A percentile compares a stretch with the other conserved stretches of the same genome.
Evolutionary conservation across 2,888 invertebrate species (phyloP).

Genomic region (Eupelmus urozonus): DNA sequence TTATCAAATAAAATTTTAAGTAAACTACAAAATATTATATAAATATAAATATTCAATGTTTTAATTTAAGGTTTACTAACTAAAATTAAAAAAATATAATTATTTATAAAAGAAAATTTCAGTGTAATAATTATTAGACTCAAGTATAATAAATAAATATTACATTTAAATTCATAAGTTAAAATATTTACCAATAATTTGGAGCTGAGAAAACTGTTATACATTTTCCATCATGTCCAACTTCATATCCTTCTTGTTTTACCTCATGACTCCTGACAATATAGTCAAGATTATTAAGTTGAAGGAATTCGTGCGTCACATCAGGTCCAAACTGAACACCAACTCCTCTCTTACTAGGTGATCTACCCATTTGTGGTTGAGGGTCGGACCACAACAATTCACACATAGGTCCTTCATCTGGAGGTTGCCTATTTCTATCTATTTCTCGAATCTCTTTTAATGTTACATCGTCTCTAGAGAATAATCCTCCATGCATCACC

Average conservation of each 20-base stretch:
- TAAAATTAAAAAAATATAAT: too few species aligned
- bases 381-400: slow-evolving; percentile 99
- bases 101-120: too few species aligned
- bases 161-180: neutral
- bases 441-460: slow-evolving; percentile 93
- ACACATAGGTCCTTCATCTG: slow-evolving; percentile 97
- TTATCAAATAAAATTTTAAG: neutral
- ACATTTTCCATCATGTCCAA: slow-evolving; percentile 96
- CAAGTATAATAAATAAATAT: too few species aligned
- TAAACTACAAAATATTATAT: too few species aligned
- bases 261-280: slow-evolving; percentile 98
- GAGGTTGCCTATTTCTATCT: slow-evolving; percentile 96
- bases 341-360: slow-evolving; percentile 97
- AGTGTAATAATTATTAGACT: too few species aligned
- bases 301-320: slow-evolving; percentile 92
- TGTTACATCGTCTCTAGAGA: slow-evolving; percentile 95
- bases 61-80: too few species aligned
- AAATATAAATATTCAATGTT: too few species aligned
- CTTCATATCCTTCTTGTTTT: slow-evolving; percentile 96
- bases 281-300: slow-evolving; percentile 92
- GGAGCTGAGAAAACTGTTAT: slow-evolving; percentile 99
- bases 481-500: slow-evolving; percentile 99
- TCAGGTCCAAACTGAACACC: slow-evolving; percentile 99
- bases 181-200: slow-evolving; percentile 97
- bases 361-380: slow-evolving; percentile 90